Base-by-base conservation (phyloP, 2,113 vertebrate genomes). In the Otolemur garnettii region DNA sequence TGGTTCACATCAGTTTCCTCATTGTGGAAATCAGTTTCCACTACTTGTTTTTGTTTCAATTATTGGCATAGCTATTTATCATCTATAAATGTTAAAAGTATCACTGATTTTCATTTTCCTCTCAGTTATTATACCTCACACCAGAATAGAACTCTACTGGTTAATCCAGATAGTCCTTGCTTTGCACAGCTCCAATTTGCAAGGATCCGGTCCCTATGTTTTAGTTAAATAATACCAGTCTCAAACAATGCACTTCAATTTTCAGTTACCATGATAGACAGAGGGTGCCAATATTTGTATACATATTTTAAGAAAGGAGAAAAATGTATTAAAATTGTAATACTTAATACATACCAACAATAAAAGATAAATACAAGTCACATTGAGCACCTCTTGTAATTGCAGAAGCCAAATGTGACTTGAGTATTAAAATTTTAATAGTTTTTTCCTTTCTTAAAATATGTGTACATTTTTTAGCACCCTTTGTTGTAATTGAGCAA, bases 221-320 rank as follows among this genome's bases (percentile, higher is more conserved):
- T 88, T 81, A 82, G n/a, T 60, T 83, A 79, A 42, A 68, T 94
- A 90, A 96, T 38, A 66, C 4, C 17, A 33, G 14, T 64, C 94
- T 21, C 38, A 95, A 89, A 83, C 11, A 86, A 72, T 1, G 38
- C 24, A 42, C 57, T 89, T 82, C 38, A 89, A 82, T 62, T 75
- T 75, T 90, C 50, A 87, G 13, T 74, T 72, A n/a, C 26, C 9
- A 50, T 7, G 4, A 66, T 28, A 22, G 26, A 60, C 45, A 50
- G 45, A 50, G 7, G 45, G 45, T 50, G 45, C 45, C 45, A 50
- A 50, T 50, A 50, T 50, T 50, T 50, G 45, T 50, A 50, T 50
- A 50, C 45, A 50, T 50, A 50, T 50, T 50, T 50, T 50, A 50
- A 50, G 45, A 50, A 50, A 50, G 45, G 8, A 50, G 45, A 50